Percentiles rank a stretch among this genome's conserved stretches.
These are phyloP conservation scores for Lepisosteus osseus DNA, from an alignment of 2,113 vertebrate species.

Conservation along the genomic window DNA sequence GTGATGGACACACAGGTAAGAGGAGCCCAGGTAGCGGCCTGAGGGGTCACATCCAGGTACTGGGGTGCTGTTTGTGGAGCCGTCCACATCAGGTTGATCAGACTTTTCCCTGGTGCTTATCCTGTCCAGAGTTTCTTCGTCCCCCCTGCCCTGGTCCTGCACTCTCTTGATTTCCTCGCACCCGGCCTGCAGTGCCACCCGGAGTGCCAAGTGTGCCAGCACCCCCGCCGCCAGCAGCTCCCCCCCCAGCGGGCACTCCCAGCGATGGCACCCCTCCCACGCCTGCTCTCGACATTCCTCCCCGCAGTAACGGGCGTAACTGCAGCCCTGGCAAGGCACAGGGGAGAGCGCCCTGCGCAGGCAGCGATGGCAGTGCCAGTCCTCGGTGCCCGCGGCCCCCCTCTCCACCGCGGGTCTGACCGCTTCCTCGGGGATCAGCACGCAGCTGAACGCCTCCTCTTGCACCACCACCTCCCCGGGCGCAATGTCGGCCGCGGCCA, in stretches of 20 bases:
- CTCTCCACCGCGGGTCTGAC: conserved; percentile 16
- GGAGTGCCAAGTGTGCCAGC: conserved; percentile 80
- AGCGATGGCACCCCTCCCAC: conserved; percentile 77
- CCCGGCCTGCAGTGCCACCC: conserved; percentile 75
- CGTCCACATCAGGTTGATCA: not conserved
- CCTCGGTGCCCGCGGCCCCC: conserved; percentile 43
- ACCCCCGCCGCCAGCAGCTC: conserved; percentile 74
- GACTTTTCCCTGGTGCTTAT: not conserved
- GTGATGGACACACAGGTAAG: conserved; percentile 73
- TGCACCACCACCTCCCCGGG: conserved; percentile 77
- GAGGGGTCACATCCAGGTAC: conserved; percentile 44
- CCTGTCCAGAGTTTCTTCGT: conserved; percentile 23
- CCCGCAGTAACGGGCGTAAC: conserved; percentile 83
- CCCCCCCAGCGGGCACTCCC: conserved; percentile 75
- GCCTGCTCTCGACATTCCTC: conserved; percentile 65
- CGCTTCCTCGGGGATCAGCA: conserved; percentile 70
- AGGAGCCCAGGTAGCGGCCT: conserved; percentile 50
- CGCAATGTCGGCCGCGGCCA: conserved; percentile 65
- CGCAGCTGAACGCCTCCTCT: conserved; percentile 81
- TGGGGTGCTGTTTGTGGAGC: not conserved
- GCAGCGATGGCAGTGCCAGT: conserved; percentile 81
- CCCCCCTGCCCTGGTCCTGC: conserved; percentile 6
- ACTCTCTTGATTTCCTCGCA: conserved; percentile 53
- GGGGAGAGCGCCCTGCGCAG: conserved; percentile 60
- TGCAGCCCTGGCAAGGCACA: conserved; percentile 77